Evolutionary conservation across 2,888 invertebrate genomes (phyloP), one percentile per base, ranked within the genome.

Genomic region (Drosophila mimica): DNA sequence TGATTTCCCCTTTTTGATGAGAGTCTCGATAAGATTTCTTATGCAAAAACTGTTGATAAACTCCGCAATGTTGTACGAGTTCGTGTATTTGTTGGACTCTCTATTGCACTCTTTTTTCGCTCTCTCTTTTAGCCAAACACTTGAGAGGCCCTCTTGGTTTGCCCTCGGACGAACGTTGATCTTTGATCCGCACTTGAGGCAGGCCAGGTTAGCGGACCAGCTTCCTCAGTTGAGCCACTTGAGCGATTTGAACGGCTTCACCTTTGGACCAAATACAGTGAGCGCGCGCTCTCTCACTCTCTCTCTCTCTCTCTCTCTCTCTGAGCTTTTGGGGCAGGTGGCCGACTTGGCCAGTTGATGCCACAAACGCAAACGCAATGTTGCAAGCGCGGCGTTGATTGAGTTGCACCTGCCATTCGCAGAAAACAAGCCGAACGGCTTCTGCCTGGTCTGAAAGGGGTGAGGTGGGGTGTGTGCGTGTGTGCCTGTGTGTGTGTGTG

Each of bases 401-500:
- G 89, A 90, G 88, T 89, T 89, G 89, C 89, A 89, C 89, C 89
- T 89, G 89, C 91, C 89, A 91, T 91, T 89, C 89, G 89, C 88
- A 91, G 89, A 89, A 89, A 89, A 83, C 88, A 79, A 77, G 88
- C 81, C 74, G 71, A 76, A 71, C 85, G 70, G 70, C 74, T 77
- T 77, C 68, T 74, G 81, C 67, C 66, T 28, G 69, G 43, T 15
- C 2, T 25, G 20, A 4, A 15, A 46, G 20, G 46, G 25, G 8
- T 15, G 46, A 8, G 46, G 46, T 46, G 46, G 46, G 46, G 46
- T 15, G 4, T 15, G 46, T 46, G 13, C 15, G 7, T 2, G 20
- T 20, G 13, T 13, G n/a, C 5, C 6, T 5, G 20, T 20, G 43
- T 38, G 38, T 40, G 8, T 40, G 9, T 20, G 43, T 20, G 46